These are phyloP conservation scores for Drosophila murphyi DNA, from an alignment of 1,140 invertebrate species.

Conservation along the genomic window DNA sequence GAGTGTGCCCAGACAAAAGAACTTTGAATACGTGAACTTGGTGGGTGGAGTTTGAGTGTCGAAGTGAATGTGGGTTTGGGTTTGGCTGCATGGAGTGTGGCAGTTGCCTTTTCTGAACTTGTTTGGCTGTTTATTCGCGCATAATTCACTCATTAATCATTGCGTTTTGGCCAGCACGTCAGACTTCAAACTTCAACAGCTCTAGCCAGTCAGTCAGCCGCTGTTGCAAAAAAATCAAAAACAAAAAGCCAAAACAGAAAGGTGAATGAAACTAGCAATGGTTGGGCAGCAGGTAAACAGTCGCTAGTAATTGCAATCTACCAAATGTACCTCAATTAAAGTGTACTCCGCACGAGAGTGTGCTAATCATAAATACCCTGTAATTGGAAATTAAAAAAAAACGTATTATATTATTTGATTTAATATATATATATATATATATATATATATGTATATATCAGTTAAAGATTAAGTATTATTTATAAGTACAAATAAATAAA, in stretches of 20 bases:
- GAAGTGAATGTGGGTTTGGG: neutral
- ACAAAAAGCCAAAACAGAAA: slow-evolving; percentile 23
- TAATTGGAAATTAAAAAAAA: too few relatives aligned
- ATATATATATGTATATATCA: too few relatives aligned
- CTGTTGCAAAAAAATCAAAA: slow-evolving; percentile 23
- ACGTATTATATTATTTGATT: too few relatives aligned
- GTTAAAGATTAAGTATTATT: too few relatives aligned
- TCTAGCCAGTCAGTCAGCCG: slow-evolving; percentile 36
- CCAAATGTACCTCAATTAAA: neutral
- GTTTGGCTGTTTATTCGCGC: slow-evolving; percentile 80
- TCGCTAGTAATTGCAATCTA: slow-evolving; percentile 42
- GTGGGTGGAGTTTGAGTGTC: neutral
- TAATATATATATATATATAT: too few relatives aligned
- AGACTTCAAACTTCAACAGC: slow-evolving; percentile 50
- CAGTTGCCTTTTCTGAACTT: slow-evolving; percentile 65
- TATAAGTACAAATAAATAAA: too few relatives aligned
- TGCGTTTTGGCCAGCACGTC: slow-evolving; percentile 75
- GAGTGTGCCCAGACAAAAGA: slow-evolving; percentile 62
- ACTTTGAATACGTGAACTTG: slow-evolving; percentile 43
- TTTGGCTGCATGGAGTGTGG: slow-evolving; percentile 1
- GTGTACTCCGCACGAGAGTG: neutral
- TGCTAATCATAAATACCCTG: neutral
- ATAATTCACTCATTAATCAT: slow-evolving; percentile 83
- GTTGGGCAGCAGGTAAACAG: slow-evolving; percentile 35
- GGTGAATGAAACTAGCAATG: slow-evolving; percentile 67